Evolutionary conservation across 1,140 invertebrate genomes (phyloP).

Genomic region (Eufriesea mexicana): DNA sequence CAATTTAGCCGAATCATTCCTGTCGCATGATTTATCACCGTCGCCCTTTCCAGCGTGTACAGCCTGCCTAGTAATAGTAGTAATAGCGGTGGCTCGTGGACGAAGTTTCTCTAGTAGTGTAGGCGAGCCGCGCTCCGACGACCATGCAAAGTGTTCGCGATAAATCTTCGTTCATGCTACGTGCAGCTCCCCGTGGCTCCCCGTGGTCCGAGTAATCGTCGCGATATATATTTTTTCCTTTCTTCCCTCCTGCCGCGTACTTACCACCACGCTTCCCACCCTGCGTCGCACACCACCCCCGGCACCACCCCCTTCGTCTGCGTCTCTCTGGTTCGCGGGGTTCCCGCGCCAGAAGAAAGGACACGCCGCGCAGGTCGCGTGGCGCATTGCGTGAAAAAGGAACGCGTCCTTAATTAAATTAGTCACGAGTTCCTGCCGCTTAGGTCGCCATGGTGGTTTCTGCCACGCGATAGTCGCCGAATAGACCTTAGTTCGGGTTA

Average conservation of each 20-base stretch:
- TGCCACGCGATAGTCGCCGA: not conserved
- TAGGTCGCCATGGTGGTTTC: not conserved
- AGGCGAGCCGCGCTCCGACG: conserved; percentile 29
- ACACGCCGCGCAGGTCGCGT: conserved; percentile 33
- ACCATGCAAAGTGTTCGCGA: conserved; percentile 55
- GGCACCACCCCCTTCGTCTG: too few species aligned
- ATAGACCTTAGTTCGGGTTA: too few species aligned
- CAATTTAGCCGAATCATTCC: conserved; percentile 80
- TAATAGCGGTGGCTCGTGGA: conserved; percentile 41
- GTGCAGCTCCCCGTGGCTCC: conserved; percentile 17
- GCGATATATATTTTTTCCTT: conserved; percentile 21
- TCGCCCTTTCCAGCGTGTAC: conserved; percentile 34
- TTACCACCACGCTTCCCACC: too few species aligned
- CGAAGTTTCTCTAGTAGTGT: conserved; percentile 25
- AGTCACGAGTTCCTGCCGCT: conserved; percentile 20
- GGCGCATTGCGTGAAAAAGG: conserved; percentile 58
- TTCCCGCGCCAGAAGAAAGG: not conserved
- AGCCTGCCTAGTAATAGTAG: conserved; percentile 1
- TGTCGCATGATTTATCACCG: conserved; percentile 77
- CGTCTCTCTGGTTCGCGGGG: not conserved
- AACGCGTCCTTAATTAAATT: conserved; percentile 43
- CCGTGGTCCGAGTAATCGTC: conserved; percentile 37
- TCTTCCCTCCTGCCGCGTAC: too few species aligned
- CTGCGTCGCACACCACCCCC: too few species aligned
- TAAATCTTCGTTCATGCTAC: conserved; percentile 50